A percentile compares a stretch with the other conserved stretches of the same genome.
Conservation (phyloP, 2,797 vertebrate species). For the Typhlichthys eigenmanni region DNA sequence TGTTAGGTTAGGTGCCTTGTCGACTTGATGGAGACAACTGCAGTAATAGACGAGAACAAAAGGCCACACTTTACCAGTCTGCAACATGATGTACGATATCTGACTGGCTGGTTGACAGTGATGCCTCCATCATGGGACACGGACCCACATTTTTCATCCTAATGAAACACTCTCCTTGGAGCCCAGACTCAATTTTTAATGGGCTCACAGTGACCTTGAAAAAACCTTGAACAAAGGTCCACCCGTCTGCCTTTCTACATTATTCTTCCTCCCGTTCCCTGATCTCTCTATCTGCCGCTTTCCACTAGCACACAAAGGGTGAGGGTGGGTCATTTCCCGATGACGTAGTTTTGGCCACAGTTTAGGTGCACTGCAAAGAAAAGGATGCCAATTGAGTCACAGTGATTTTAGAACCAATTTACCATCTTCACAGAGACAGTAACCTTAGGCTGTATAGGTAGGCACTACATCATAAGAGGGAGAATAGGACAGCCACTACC, state of each 20-base stretch:
- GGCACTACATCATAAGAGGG: no score
- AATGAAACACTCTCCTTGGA: conserved; percentile 67
- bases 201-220: conserved; percentile 59
- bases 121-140: conserved; percentile 45
- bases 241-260: conserved; percentile 1
- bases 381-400: conserved; percentile 26
- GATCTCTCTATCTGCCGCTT: conserved; percentile 7
- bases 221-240: conserved; percentile 32
- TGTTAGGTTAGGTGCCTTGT: conserved; percentile 27
- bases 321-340: conserved; percentile 10
- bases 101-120: conserved; percentile 45
- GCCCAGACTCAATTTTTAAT: conserved; percentile 72
- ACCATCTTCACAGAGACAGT: conserved; percentile 2
- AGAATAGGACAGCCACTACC: no score
- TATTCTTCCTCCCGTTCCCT: conserved; percentile 23
- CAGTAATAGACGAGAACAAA: conserved; percentile 29
- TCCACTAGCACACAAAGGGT: not conserved
- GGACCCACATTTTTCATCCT: conserved; percentile 66
- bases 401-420: conserved; percentile 38
- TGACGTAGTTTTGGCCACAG: conserved; percentile 21
- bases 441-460: not conserved
- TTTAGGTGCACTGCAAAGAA: conserved; percentile 20
- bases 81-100: conserved; percentile 33
- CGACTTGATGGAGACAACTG: conserved; percentile 25
- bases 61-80: conserved; percentile 14